Percentiles rank a stretch among this genome's conserved stretches.
These are phyloP conservation scores for Chironomus tepperi DNA, from an alignment of 1,140 invertebrate genomes.

Conservation along the genomic window DNA sequence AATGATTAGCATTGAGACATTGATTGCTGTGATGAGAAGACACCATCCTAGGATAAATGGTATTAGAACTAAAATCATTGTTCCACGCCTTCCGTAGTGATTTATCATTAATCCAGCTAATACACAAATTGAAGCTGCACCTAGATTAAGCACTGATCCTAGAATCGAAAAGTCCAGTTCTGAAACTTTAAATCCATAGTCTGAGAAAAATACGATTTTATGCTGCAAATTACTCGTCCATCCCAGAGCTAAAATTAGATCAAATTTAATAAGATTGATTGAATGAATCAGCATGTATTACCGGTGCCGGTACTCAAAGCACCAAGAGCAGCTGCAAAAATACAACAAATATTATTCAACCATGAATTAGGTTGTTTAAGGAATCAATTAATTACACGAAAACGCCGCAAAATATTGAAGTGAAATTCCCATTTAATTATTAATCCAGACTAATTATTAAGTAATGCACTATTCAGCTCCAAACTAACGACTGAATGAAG, in stretches of 20 bases:
- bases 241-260: conserved; percentile 46
- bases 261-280: too few species aligned
- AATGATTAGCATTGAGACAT: conserved; percentile 52
- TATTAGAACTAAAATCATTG: conserved; percentile 54
- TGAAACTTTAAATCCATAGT: conserved; percentile 44
- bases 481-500: too few species aligned
- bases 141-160: conserved; percentile 54
- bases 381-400: not conserved
- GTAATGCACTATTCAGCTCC: too few species aligned
- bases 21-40: conserved; percentile 51
- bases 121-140: conserved; percentile 56
- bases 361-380: not conserved
- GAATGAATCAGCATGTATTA: too few species aligned
- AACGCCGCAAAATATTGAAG: conserved; percentile 16
- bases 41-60: conserved; percentile 63
- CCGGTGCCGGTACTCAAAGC: conserved; percentile 42
- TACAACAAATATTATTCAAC: not conserved
- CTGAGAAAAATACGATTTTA: conserved; percentile 37
- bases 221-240: conserved; percentile 60
- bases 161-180: conserved; percentile 53
- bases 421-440: not conserved
- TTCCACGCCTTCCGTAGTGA: conserved; percentile 55
- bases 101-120: conserved; percentile 59
- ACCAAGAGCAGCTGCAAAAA: conserved; percentile 31
- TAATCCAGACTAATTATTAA: too few species aligned